These are phyloP conservation scores for Mellilla xanthometata DNA, from an alignment of 2,888 invertebrate genomes.

Conservation along the genomic window DNA sequence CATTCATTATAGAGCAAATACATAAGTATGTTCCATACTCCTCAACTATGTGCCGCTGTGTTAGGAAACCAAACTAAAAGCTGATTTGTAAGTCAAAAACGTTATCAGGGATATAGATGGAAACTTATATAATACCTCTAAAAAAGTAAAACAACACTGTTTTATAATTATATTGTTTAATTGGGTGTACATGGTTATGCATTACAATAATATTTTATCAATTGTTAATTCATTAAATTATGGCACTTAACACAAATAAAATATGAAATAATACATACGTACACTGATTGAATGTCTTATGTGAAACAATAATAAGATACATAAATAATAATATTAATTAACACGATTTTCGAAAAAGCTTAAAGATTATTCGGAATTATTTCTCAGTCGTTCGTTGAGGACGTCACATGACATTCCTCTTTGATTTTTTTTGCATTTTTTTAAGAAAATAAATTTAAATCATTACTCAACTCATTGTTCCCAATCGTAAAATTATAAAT, in stretches of 20 bases:
- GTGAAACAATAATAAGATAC: conserved; percentile 37
- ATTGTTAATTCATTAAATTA: conserved; percentile 82
- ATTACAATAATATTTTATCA: conserved; percentile 77
- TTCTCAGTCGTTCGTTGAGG: conserved; percentile 81
- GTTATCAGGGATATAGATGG: too few species aligned
- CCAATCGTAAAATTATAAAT: conserved; percentile 76
- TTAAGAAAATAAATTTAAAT: conserved; percentile 72
- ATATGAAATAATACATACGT: conserved; percentile 71
- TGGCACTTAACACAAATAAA: conserved; percentile 80
- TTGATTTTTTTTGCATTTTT: conserved; percentile 55
- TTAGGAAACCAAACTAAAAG: too few species aligned
- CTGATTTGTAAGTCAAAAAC: too few species aligned
- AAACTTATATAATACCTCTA: too few species aligned
- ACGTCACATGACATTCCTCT: conserved; percentile 65
- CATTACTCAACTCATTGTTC: conserved; percentile 75
- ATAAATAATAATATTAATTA: conserved; percentile 24
- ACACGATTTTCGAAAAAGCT: conserved; percentile 37
- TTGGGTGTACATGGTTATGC: conserved; percentile 82
- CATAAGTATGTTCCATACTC: too few species aligned
- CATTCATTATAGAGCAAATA: too few species aligned
- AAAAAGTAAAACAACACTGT: conserved; percentile 50
- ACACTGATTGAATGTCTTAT: conserved; percentile 67
- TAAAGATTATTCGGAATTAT: conserved; percentile 66
- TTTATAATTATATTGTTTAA: conserved; percentile 71
- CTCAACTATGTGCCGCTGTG: too few species aligned